Evolutionary conservation across 2,888 invertebrate species (phyloP), one percentile per base, ranked within the genome.

Genomic region (Sialis lutaria): DNA sequence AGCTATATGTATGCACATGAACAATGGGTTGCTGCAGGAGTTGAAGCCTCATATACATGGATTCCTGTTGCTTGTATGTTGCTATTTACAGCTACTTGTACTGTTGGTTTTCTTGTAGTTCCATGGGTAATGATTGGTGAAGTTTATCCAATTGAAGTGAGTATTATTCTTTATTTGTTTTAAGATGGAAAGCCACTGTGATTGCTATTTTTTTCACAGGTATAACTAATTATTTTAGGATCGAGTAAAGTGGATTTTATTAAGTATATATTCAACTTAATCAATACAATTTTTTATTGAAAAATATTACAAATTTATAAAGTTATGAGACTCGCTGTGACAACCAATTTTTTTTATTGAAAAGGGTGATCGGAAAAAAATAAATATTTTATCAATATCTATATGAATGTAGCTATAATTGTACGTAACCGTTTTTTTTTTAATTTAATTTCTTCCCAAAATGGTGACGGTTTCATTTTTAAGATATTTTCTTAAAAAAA

Each of bases 61-160:
- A 64, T 80, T 31, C 79, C 80, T 0, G 70, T 78, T 0, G 61
- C 69, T 39, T 70, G 72, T 53, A 74, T 80, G 50, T 75, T 72
- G 55, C 53, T 71, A 6, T 80, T 79, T 60, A 75, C 70, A 6
- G 65, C 77, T 34, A 67, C 72, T 7, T 79, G 79, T 50, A 79
- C 79, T 0, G 60, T 79, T 7, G 80, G 80, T 7, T 80, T 77
- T 55, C 62, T 80, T 44, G 77, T 80, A 39, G 74, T 80, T 12
- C 80, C 80, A 1, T 80, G 80, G 80, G 72, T 80, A 7, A 80
- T 80, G 80, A 79, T 80, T 48, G 79, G 79, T n/a, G 80, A 80
- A 60, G 75, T 80, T 31, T 79, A 79, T 61, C 80, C 80, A 1
- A 72, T 70, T n/a, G 73, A 74, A 69, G 73, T 73, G 47, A 52